These are phyloP conservation scores for Hoplostethus mediterraneus DNA, from an alignment of 2,797 vertebrate species.

Conservation along the genomic window DNA sequence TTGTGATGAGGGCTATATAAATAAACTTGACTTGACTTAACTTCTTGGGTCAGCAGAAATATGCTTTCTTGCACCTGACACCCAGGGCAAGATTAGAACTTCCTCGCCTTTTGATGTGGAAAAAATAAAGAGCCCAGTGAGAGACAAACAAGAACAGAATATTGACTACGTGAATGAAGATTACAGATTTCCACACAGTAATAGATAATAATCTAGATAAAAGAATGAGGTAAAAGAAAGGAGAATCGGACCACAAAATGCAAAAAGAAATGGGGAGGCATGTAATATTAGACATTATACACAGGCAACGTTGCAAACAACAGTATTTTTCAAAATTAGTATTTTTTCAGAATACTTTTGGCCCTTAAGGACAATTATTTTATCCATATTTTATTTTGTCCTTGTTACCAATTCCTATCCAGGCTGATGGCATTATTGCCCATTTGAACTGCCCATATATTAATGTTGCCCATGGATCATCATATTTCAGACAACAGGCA, in stretches of 20 bases:
- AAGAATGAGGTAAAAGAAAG: neutral
- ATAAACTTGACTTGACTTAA: no score
- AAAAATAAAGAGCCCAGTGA: neutral
- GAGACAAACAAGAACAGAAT: slow-evolving; percentile 3
- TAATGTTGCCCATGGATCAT: neutral
- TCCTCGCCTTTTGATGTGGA: neutral
- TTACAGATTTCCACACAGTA: neutral
- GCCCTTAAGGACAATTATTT: neutral
- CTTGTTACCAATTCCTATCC: neutral
- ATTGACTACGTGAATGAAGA: slow-evolving; percentile 5
- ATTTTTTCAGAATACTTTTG: neutral
- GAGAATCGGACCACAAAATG: neutral
- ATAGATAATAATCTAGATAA: neutral
- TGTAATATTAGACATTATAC: neutral
- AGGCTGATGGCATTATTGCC: neutral
- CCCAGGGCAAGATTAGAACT: neutral
- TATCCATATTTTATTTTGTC: neutral
- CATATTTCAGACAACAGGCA: neutral
- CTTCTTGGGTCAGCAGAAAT: neutral
- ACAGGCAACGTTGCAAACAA: neutral
- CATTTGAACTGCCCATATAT: neutral
- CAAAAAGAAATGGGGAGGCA: neutral
- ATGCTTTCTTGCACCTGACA: neutral
- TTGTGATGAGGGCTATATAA: no score
- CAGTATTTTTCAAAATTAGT: neutral